A percentile compares a stretch with the other conserved stretches of the same genome.
These are phyloP conservation scores for Tiliacea aurago DNA, from an alignment of 2,888 invertebrate species.

Conservation along the genomic window DNA sequence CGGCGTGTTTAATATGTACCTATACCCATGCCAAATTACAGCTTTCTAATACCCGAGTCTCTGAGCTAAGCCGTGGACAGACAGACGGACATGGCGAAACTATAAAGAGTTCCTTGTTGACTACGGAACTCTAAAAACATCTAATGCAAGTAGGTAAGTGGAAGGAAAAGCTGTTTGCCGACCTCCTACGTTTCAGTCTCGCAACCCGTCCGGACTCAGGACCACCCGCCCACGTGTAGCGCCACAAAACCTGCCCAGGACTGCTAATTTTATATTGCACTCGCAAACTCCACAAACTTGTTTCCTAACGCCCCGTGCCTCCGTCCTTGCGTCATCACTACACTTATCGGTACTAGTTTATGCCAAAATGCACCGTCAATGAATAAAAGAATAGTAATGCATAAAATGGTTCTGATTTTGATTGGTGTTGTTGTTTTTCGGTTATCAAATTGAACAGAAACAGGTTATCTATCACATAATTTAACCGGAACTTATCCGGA, in stretches of 20 bases:
- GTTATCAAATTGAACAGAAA: background rate
- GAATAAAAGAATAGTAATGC: constrained; percentile 4
- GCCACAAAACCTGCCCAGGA: constrained; percentile 83
- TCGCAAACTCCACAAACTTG: constrained; percentile 76
- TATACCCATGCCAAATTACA: too few species aligned
- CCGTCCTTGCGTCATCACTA: constrained; percentile 69
- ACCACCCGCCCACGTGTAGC: constrained; percentile 81
- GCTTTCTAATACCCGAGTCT: too few species aligned
- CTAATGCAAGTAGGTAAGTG: constrained; percentile 46
- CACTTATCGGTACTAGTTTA: constrained; percentile 21
- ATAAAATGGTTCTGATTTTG: background rate
- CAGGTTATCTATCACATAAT: background rate
- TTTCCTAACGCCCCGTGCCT: constrained; percentile 77
- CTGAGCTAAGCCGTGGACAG: too few species aligned
- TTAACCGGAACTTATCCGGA: background rate
- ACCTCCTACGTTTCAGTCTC: constrained; percentile 70
- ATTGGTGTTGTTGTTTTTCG: background rate
- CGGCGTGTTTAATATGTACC: too few species aligned
- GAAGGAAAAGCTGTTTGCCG: constrained; percentile 74
- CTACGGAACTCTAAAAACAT: background rate
- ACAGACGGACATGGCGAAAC: too few species aligned
- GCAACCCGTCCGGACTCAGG: constrained; percentile 65
- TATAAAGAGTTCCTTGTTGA: too few species aligned
- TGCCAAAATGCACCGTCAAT: constrained; percentile 13
- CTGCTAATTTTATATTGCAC: constrained; percentile 84